phyloP scores from a whole-genome alignment of 2,888 invertebrate genomes.

The Coleophora deauratella region DNA sequence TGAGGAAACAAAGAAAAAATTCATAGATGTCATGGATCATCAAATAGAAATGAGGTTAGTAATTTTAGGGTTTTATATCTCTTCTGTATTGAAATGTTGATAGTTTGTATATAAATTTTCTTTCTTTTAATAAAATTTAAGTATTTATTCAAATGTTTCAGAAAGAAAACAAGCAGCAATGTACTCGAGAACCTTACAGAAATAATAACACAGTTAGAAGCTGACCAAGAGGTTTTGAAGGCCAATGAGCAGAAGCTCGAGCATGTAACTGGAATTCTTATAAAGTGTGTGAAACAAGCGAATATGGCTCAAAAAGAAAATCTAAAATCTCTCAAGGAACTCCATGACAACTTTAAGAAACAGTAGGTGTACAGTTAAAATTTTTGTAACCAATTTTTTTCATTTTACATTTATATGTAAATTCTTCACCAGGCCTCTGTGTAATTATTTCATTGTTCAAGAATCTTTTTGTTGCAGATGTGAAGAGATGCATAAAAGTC shows the following conservation, averaged over 20 bases:
- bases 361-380: constrained; percentile 29
- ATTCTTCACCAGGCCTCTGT: constrained; percentile 1
- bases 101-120: no score
- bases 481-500: constrained; percentile 43
- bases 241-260: constrained; percentile 57
- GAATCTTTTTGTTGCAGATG: constrained; percentile 30
- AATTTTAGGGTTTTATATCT: no score
- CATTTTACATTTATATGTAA: background rate
- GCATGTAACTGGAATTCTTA: constrained; percentile 39
- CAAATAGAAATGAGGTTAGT: constrained; percentile 47
- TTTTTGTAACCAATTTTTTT: background rate
- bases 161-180: constrained; percentile 41
- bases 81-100: no score
- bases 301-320: constrained; percentile 46
- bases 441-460: no score
- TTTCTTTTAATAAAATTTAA: no score
- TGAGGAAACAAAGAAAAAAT: constrained; percentile 24
- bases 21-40: constrained; percentile 40
- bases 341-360: constrained; percentile 40
- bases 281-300: constrained; percentile 53
- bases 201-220: constrained; percentile 39
- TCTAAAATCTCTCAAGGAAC: constrained; percentile 42
- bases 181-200: constrained; percentile 40
- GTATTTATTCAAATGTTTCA: constrained; percentile 22
- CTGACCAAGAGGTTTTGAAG: constrained; percentile 45